Conservation (phyloP, 2,888 invertebrate species). For the Pilophorus perplexus region DNA sequence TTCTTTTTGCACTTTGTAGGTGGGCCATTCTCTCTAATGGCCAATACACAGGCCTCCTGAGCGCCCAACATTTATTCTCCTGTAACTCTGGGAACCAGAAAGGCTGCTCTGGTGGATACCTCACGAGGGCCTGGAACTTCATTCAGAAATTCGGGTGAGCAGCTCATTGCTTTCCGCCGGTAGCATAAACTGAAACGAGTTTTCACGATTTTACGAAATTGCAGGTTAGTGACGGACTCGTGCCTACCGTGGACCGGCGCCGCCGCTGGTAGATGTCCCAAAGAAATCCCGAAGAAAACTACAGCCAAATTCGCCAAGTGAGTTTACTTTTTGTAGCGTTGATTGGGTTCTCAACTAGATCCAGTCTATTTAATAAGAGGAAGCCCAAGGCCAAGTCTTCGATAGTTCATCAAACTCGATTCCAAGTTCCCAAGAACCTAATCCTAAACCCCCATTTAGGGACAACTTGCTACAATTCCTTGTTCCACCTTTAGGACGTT, state of each 20-base stretch:
- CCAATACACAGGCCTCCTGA: slow-evolving; percentile 66
- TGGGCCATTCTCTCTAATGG: slow-evolving; percentile 62
- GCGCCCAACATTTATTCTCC: slow-evolving; percentile 82
- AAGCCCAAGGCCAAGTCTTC: too few relatives aligned
- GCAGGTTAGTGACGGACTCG: slow-evolving; percentile 8
- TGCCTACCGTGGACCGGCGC: slow-evolving; percentile 26
- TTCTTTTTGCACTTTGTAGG: slow-evolving; percentile 51
- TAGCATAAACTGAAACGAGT: background rate
- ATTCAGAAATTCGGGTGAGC: slow-evolving; percentile 70
- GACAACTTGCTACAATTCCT: too few relatives aligned
- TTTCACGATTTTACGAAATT: too few relatives aligned
- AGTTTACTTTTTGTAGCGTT: too few relatives aligned
- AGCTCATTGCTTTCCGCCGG: too few relatives aligned
- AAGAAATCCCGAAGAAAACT: slow-evolving; percentile 11
- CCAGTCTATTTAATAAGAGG: too few relatives aligned
- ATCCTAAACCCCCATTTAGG: too few relatives aligned
- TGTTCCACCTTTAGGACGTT: too few relatives aligned
- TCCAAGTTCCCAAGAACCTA: too few relatives aligned
- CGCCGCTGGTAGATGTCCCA: slow-evolving; percentile 18
- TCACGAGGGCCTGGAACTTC: slow-evolving; percentile 90
- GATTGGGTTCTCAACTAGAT: too few relatives aligned
- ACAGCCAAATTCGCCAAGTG: slow-evolving; percentile 18
- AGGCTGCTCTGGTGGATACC: slow-evolving; percentile 83
- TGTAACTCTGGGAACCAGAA: slow-evolving; percentile 74
- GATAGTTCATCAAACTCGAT: too few relatives aligned